These are phyloP conservation scores for Cryptus armator DNA, from an alignment of 2,888 invertebrate species.

Conservation along the genomic window DNA sequence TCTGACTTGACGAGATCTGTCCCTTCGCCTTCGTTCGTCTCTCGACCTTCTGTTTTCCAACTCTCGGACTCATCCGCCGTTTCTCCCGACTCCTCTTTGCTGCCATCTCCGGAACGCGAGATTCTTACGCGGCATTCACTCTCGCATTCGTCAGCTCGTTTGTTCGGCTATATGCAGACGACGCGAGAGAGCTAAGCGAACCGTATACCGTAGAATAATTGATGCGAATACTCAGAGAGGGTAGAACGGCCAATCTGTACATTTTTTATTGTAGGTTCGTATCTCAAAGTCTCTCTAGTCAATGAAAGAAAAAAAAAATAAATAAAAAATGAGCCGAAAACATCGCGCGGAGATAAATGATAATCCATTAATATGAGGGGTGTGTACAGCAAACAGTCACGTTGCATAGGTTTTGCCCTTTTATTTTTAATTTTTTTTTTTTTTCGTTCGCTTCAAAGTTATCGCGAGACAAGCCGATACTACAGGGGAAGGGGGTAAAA, in stretches of 20 bases:
- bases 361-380: background rate
- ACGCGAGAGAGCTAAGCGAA: slow-evolving; percentile 26
- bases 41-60: slow-evolving; percentile 57
- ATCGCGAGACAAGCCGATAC: slow-evolving; percentile 32
- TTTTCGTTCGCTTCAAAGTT: slow-evolving; percentile 48
- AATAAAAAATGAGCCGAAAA: background rate
- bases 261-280: background rate
- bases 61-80: slow-evolving; percentile 36
- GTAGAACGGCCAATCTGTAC: slow-evolving; percentile 1
- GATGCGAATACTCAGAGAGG: slow-evolving; percentile 21
- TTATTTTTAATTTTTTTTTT: background rate
- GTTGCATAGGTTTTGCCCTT: background rate
- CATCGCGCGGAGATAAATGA: background rate
- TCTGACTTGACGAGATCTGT: slow-evolving; percentile 75
- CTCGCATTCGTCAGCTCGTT: slow-evolving; percentile 67
- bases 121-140: slow-evolving; percentile 61
- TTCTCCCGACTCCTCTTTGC: slow-evolving; percentile 32
- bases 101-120: slow-evolving; percentile 59
- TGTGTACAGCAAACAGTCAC: background rate
- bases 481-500: slow-evolving; percentile 47
- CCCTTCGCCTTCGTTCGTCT: slow-evolving; percentile 70
- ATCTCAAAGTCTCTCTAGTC: background rate
- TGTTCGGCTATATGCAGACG: slow-evolving; percentile 67
- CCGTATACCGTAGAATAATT: slow-evolving; percentile 43
- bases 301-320: background rate